Base-by-base conservation (phyloP, 2,113 vertebrate species). In the Erinaceus europaeus region DNA sequence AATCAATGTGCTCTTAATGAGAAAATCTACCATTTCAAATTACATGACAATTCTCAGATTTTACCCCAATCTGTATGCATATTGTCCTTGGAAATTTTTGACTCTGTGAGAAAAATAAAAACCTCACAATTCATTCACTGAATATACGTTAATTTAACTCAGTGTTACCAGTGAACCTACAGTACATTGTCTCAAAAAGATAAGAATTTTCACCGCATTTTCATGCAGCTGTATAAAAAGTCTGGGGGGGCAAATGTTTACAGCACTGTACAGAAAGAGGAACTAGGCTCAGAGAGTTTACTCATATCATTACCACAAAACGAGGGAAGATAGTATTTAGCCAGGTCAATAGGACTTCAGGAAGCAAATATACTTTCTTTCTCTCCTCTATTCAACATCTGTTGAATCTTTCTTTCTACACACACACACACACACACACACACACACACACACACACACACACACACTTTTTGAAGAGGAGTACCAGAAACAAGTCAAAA, bases 401-500 rank as follows among this genome's bases (percentile, higher is more conserved):
- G n/a, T n/a, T n/a, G n/a, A n/a, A n/a, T n/a, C n/a, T n/a, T n/a
- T n/a, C n/a, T n/a, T n/a, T n/a, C n/a, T 46, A 27, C 9, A 32
- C 55, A 29, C 21, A 69, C 65, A 74, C 40, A 57, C 81, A 74
- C 36, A 57, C 53, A 27, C 9, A 32, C 55, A 29, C 21, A 69
- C 65, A 74, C 40, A 57, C 81, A 74, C 36, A 57, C 46, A n/a
- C 42, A 67, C n/a, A 18, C 9, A 55, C 61, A 84, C 48, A 32
- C 36, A 72, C 48, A 38, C 1, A 6, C 5, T 80, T 46, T 20
- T 87, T 71, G 38, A 89, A 72, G 46, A 69, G 36, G 53, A 83
- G 57, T 27, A 81, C n/a, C 64, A 89, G 83, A 93, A 88, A 88
- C 36, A 4, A 79, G 18, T 1, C 18, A 73, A 42, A 88, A 90